Evolutionary conservation across 1,140 invertebrate genomes (phyloP), one percentile per base, ranked within the genome.

Genomic region (Drosophila jambulina): DNA sequence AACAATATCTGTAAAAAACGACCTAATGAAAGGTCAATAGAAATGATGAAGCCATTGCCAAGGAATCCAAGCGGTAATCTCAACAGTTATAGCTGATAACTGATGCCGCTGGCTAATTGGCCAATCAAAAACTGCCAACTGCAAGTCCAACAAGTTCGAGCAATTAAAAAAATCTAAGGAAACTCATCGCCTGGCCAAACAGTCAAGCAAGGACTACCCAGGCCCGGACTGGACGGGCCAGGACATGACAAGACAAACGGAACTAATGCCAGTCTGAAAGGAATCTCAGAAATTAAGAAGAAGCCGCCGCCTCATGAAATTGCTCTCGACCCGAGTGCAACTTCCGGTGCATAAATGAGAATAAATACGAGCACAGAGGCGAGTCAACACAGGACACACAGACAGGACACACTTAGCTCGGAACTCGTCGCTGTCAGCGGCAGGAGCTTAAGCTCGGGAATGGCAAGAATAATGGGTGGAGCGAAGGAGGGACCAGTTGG

Each of bases 291-390:
- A 87, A 88, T 88, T 87, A 88, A 81, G 85, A 88, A 84, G 69
- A 71, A 80, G 82, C 69, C 67, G 82, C 71, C 67, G 63, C 62
- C 40, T 77, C 32, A 62, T 63, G 72, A 51, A 62, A 62, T 74
- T 61, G 75, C 75, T 56, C 40, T 56, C 69, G 80, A 65, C 65
- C 48, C 57, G 68, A 84, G 83, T 83, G 83, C 83, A 87, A 84
- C 77, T 80, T 87, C 84, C 84, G 84, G 84, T 87, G 84, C 80
- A 88, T 88, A 87, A 87, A 87, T 87, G 84, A 87, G 78, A 88
- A 84, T 80, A 87, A 88, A 87, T 80, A 86, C 63, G 58, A 84
- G 60, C 34, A 29, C 51, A 78, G 61, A 56, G 67, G 23, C 67
- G 29, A 64, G 62, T 62, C 62, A 69, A 53, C 67, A 69, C 51